phyloP scores from a whole-genome alignment of 2,797 vertebrate species.

The Chromobotia macracanthus region DNA sequence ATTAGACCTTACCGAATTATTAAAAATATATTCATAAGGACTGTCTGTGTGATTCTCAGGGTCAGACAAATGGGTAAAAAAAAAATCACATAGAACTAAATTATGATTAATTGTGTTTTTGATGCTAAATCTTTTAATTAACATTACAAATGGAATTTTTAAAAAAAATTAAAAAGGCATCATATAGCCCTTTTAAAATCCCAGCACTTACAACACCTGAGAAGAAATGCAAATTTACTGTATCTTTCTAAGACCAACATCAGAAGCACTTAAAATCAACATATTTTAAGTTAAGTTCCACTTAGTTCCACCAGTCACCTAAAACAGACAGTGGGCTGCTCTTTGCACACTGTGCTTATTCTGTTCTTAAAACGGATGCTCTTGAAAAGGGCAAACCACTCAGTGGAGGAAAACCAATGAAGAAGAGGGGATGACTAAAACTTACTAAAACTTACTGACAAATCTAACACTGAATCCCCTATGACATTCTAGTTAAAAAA shows the following conservation, averaged over 20 bases:
- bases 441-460: background rate
- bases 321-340: conserved; percentile 2
- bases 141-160: too few relatives aligned
- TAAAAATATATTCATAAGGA: too few relatives aligned
- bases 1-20: too few relatives aligned
- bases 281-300: conserved; percentile 16
- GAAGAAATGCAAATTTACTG: background rate
- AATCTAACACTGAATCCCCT: background rate
- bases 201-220: too few relatives aligned
- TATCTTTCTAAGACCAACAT: background rate
- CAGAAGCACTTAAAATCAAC: conserved; percentile 3
- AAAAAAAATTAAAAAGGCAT: too few relatives aligned
- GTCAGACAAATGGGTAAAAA: too few relatives aligned
- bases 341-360: conserved; percentile 28
- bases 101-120: too few relatives aligned
- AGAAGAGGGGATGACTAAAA: conserved; percentile 6
- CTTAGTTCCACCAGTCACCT: conserved; percentile 20
- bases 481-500: conserved; percentile 19
- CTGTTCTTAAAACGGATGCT: conserved; percentile 31
- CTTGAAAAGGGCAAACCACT: conserved; percentile 59
- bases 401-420: conserved; percentile 45
- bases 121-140: too few relatives aligned
- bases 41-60: too few relatives aligned
- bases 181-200: too few relatives aligned
- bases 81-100: too few relatives aligned